phyloP scores from a whole-genome alignment of 2,888 invertebrate genomes.

The Netelia inedita region DNA sequence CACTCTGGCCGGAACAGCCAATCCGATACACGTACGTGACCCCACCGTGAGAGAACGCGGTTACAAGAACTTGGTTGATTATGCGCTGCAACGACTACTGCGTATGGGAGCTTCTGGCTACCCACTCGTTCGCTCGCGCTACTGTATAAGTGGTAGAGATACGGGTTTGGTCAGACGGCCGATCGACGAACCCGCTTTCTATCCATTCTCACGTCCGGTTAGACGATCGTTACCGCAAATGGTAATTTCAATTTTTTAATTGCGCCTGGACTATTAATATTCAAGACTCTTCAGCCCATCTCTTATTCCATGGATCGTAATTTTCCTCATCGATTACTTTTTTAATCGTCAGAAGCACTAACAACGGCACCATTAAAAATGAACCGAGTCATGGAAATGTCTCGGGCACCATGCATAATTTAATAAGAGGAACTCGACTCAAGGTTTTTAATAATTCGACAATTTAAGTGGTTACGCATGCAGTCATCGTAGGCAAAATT shows the following conservation, averaged over 20 bases:
- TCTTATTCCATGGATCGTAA: neutral
- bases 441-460: too few species aligned
- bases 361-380: too few species aligned
- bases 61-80: conserved; percentile 63
- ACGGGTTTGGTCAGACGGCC: conserved; percentile 40
- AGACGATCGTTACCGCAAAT: conserved; percentile 38
- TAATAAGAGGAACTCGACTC: too few species aligned
- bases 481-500: too few species aligned
- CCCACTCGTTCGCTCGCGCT: neutral
- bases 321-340: neutral
- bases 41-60: conserved; percentile 1
- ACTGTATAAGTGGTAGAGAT: conserved; percentile 23
- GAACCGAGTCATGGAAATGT: too few species aligned
- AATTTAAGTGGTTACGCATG: too few species aligned
- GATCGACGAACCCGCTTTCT: conserved; percentile 17
- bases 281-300: conserved; percentile 11
- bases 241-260: conserved; percentile 59
- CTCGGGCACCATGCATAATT: too few species aligned
- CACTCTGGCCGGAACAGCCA: conserved; percentile 55
- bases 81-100: conserved; percentile 39
- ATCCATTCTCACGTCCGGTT: conserved; percentile 16
- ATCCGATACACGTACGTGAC: conserved; percentile 64
- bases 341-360: neutral
- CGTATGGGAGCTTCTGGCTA: neutral
- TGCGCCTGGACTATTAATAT: conserved; percentile 52